Evolutionary conservation across 2,113 vertebrate species (phyloP), one percentile per base, ranked within the genome.

Genomic region (Oreotragus oreotragus): DNA sequence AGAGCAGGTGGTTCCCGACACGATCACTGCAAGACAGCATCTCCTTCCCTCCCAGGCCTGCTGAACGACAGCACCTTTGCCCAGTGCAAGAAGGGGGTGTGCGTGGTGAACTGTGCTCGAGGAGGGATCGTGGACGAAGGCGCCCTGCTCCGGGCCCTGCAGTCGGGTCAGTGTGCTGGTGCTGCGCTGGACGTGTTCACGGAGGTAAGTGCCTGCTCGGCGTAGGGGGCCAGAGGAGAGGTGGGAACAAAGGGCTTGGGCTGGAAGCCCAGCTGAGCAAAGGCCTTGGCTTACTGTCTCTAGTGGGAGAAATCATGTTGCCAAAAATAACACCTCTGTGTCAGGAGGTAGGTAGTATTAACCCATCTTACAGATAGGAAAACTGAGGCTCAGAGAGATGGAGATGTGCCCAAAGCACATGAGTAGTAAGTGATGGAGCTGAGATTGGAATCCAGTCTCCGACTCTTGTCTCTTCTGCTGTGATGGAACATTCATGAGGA

Each of bases 41-140:
- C 43, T 19, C 11, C 15, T 45, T 39, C 27, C 55, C 39, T 0
- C 88, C 0, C 97, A 99, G 99, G 99, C 88, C 98, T 99, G 64
- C 98, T 99, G 49, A 99, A 99, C 0, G 99, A 99, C 86, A 98
- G 98, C 93, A 98, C 99, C 1, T 99, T 99, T 28, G 99, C 99
- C 66, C 99, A 99, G 98, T 99, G 99, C 98, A 99, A 99, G 98
- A 99, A 98, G 3, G 99, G 99, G 0, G 99, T 99, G 88, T 99
- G 99, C 94, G 99, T 99, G 66, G 99, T 99, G 90, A 99, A 99
- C 98, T 99, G 99, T 6, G 99, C 99, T 8, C 99, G 99, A 0
- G 99, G 99, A 0, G 99, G 99, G 39, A 99, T 99, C 9, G 99
- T 99, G 76, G 99, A 99, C 0, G 99, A 99, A 95, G 99, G 96